Evolutionary conservation across 2,888 invertebrate genomes (phyloP), one percentile per base, ranked within the genome.

Genomic region (Gymnocheta viridis): DNA sequence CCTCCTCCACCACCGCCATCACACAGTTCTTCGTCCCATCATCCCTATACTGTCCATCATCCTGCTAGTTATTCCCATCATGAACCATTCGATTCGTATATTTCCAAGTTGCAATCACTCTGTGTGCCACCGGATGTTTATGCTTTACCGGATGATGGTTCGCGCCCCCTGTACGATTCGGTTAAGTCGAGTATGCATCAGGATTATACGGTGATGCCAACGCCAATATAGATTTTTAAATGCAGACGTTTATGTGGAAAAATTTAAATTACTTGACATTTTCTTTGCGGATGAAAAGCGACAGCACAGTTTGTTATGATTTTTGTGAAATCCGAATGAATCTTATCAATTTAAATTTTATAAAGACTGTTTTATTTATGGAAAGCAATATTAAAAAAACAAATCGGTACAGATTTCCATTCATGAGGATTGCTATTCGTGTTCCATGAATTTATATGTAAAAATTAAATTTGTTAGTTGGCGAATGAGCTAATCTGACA

Each of bases 71-170:
- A 91, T 85, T 94, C 96, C 84, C 95, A 95, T 54, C 96, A 96
- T 90, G 98, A 98, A 90, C 97, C 97, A 92, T 97, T 98, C 92
- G 98, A 98, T 93, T 96, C 96, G 87, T 98, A 98, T 93, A 94
- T 98, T 89, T 96, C 96, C 87, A 98, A 97, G 91, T 94, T 98
- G 87, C 98, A 98, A 91, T 97, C 97, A 47, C 94, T 98, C 76
- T 98, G 98, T 93, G 95, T 96, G 4, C 96, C 96, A 24, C 90
- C 92, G 38, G 96, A 96, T 88, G 96, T 96, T 69, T 96, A 96
- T 88, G 96, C 96, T 70, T 95, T 96, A 92, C 96, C 96, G 90
- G 90, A 91, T 60, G 96, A 96, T 89, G 96, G 96, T 87, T 96
- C 96, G 91, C 94, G 96, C 83, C 96, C 97, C 32, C 94, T 98